These are phyloP conservation scores for Sturnus vulgaris DNA, from an alignment of 2,113 vertebrate genomes.

Conservation along the genomic window DNA sequence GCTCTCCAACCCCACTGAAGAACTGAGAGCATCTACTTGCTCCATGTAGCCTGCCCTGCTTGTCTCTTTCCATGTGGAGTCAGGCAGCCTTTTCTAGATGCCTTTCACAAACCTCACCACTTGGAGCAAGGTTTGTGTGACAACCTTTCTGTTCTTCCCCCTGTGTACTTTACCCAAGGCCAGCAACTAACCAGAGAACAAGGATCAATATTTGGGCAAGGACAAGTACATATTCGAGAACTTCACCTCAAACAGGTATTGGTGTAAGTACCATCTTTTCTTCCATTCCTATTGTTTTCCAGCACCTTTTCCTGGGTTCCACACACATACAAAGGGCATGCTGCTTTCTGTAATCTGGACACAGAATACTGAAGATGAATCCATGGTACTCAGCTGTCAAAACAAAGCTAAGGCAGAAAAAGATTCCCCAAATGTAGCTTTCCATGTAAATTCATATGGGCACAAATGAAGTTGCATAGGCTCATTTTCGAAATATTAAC, in stretches of 20 bases:
- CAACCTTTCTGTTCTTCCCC: not conserved
- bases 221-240: not conserved
- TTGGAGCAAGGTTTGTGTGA: rapidly evolving
- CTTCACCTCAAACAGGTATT: not conserved
- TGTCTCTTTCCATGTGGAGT: not conserved
- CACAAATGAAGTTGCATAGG: not conserved
- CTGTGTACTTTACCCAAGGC: rapidly evolving
- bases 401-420: not conserved
- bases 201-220: not conserved
- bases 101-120: not conserved
- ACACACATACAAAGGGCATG: not conserved
- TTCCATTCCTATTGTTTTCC: not conserved
- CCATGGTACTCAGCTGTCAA: not conserved
- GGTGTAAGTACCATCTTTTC: not conserved
- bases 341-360: not conserved
- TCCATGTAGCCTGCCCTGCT: not conserved
- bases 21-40: not conserved
- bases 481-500: not conserved
- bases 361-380: not conserved
- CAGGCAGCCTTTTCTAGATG: not conserved
- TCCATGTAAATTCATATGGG: not conserved
- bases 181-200: not conserved
- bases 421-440: not conserved
- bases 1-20: rapidly evolving
- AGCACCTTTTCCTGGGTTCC: not conserved